Evolutionary conservation across 1,140 invertebrate genomes (phyloP).

Genomic region (Sitobion miscanthi): DNA sequence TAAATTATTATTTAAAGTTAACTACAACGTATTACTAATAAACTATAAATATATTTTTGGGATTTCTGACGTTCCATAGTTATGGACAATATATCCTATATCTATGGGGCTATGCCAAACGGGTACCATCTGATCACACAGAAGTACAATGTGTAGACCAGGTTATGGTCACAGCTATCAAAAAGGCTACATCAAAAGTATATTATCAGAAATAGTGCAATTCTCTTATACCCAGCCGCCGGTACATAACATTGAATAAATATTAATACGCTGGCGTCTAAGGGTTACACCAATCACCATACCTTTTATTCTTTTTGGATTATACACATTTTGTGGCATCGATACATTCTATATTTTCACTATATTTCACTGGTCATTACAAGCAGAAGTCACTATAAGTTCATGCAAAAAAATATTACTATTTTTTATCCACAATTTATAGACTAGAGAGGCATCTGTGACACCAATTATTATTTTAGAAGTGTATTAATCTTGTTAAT

Average conservation of each 20-base stretch:
- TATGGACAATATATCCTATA: slow-evolving; percentile 76
- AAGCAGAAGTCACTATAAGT: no score
- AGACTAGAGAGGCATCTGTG: no score
- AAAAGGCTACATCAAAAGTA: slow-evolving; percentile 74
- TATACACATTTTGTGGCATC: no score
- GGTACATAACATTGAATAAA: slow-evolving; percentile 61
- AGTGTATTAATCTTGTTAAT: no score
- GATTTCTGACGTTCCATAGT: slow-evolving; percentile 73
- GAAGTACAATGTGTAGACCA: slow-evolving; percentile 71
- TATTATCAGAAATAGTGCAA: slow-evolving; percentile 76
- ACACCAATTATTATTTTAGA: no score
- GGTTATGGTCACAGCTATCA: slow-evolving; percentile 74
- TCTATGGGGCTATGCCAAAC: slow-evolving; percentile 71
- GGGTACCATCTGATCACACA: slow-evolving; percentile 66
- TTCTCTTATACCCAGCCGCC: slow-evolving; percentile 77
- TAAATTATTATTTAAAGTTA: neutral
- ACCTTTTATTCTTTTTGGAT: no score
- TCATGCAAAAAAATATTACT: no score
- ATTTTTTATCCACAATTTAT: no score
- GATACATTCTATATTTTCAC: no score
- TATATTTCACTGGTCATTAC: no score
- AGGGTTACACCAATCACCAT: neutral
- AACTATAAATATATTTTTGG: slow-evolving; percentile 62
- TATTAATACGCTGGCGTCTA: neutral
- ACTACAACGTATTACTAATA: neutral